Evolutionary conservation across 2,113 vertebrate genomes (phyloP).

Genomic region (Danionella cerebrum): DNA sequence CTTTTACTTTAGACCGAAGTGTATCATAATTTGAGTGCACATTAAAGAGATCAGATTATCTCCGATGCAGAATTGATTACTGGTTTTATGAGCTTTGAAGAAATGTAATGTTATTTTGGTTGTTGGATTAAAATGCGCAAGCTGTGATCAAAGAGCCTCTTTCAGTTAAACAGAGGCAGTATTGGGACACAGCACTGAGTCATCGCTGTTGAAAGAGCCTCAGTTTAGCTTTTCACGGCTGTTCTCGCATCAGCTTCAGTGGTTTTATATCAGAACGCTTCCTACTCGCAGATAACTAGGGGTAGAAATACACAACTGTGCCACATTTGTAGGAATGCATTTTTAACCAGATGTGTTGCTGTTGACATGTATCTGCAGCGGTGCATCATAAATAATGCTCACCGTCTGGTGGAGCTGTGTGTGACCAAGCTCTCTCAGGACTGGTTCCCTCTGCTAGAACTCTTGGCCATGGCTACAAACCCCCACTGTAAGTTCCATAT

Average conservation of each 20-base stretch:
- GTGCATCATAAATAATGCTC: slow-evolving; percentile 99
- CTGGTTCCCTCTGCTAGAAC: slow-evolving; percentile 98
- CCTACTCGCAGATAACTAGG: neutral
- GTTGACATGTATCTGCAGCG: slow-evolving; percentile 69
- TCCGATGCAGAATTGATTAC: slow-evolving; percentile 3
- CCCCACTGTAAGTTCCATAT: slow-evolving; percentile 99
- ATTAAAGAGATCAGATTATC: too few relatives aligned
- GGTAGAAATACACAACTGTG: too few relatives aligned
- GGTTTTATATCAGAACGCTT: neutral
- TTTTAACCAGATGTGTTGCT: neutral
- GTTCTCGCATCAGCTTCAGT: neutral
- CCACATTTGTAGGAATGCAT: neutral
- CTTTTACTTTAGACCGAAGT: neutral
- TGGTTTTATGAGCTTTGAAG: slow-evolving; percentile 15
- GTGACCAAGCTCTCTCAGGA: slow-evolving; percentile 99
- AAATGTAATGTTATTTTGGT: slow-evolving; percentile 43
- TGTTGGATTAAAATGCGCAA: slow-evolving; percentile 33
- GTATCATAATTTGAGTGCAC: slow-evolving; percentile 1
- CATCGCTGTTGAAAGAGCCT: slow-evolving; percentile 28
- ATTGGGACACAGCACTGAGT: slow-evolving; percentile 36
- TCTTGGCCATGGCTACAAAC: slow-evolving; percentile 98
- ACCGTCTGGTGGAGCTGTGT: slow-evolving; percentile 94
- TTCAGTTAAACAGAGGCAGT: slow-evolving; percentile 31
- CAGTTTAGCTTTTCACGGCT: slow-evolving; percentile 13
- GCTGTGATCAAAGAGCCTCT: slow-evolving; percentile 44